Conservation (phyloP, 2,113 vertebrate species). For the Fulmarus glacialis region DNA sequence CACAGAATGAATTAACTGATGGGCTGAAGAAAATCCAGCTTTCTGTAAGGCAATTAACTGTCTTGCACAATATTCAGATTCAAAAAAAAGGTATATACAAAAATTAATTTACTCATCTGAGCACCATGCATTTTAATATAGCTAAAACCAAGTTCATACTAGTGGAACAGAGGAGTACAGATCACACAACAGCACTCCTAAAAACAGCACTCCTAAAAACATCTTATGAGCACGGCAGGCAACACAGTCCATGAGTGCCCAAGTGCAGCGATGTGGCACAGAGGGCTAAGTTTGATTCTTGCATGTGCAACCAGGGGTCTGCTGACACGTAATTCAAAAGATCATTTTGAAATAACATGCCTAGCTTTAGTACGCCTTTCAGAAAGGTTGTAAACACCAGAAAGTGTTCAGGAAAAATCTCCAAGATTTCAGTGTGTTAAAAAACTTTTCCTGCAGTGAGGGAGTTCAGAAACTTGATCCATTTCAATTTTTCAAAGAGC, state of each 20-base stretch:
- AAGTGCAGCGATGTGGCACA: background rate
- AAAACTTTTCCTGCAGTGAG: background rate
- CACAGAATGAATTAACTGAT: constrained; percentile 23
- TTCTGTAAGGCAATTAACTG: background rate
- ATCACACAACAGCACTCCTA: background rate
- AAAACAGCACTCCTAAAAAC: background rate
- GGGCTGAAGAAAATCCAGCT: background rate
- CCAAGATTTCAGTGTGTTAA: background rate
- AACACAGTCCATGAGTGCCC: background rate
- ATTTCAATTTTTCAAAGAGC: background rate
- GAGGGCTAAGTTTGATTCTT: background rate
- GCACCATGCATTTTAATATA: background rate
- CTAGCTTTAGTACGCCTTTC: background rate
- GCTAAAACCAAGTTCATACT: background rate
- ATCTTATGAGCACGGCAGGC: background rate
- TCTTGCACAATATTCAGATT: background rate
- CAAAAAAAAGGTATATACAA: background rate
- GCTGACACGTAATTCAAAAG: background rate
- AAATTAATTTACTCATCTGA: background rate
- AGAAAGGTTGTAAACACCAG: background rate
- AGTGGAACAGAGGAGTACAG: background rate
- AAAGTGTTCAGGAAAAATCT: background rate
- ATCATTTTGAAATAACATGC: background rate
- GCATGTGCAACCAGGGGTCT: background rate
- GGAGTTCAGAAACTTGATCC: background rate